Evolutionary conservation across 2,888 invertebrate genomes (phyloP).

Genomic region (Lysandra bellargus): DNA sequence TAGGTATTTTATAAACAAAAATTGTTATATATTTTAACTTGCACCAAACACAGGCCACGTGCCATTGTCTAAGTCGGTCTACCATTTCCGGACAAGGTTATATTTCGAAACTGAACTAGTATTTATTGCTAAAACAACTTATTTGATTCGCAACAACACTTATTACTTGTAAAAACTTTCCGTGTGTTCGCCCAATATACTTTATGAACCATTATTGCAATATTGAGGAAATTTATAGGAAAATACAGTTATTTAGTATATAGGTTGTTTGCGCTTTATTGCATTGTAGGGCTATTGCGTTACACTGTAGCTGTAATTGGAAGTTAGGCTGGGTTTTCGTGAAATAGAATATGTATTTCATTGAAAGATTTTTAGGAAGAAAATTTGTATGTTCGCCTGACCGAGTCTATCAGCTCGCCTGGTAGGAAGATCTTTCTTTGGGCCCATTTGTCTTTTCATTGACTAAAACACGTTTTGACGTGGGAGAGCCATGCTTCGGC

Average conservation of each 20-base stretch:
- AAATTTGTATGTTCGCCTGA: too few species aligned
- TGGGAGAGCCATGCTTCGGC: too few species aligned
- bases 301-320: neutral
- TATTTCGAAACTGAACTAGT: constrained; percentile 36
- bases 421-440: neutral
- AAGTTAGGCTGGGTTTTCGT: neutral
- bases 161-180: constrained; percentile 22
- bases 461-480: too few species aligned
- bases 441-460: too few species aligned
- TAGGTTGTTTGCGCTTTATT: neutral
- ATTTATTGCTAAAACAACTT: constrained; percentile 32
- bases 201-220: neutral
- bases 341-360: neutral
- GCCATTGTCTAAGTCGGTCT: constrained; percentile 33
- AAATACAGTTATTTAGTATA: neutral
- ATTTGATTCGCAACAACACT: constrained; percentile 23
- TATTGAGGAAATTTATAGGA: neutral
- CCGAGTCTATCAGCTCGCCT: neutral
- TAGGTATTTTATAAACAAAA: neutral
- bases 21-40: constrained; percentile 1
- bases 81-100: constrained; percentile 36
- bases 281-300: neutral
- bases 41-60: constrained; percentile 34
- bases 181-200: constrained; percentile 24
- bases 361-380: too few species aligned